Evolutionary conservation across 2,113 vertebrate genomes (phyloP).

Genomic region (Nycticorax nycticorax): DNA sequence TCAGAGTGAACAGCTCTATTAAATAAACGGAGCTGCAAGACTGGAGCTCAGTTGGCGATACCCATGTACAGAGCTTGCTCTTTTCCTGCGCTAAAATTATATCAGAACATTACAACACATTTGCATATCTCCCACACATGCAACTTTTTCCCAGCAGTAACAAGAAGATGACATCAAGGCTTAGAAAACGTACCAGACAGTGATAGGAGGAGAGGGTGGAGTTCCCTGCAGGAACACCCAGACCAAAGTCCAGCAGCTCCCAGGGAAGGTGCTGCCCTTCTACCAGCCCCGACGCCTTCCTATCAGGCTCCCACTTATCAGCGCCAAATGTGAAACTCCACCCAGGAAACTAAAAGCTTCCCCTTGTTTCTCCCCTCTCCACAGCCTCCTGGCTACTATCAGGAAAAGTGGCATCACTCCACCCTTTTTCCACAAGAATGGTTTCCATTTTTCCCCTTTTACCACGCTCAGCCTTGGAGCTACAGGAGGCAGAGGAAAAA

Average conservation of each 20-base stretch:
- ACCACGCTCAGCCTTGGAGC: not conserved
- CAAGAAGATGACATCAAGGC: not conserved
- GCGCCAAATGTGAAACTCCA: not conserved
- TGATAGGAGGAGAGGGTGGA: not conserved
- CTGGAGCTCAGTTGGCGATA: not conserved
- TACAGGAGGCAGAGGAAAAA: not conserved
- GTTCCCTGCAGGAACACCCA: constrained; percentile 11
- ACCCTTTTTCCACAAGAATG: not conserved
- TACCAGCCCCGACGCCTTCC: fast-evolving
- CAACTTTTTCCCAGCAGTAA: constrained; percentile 14
- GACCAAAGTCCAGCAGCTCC: constrained; percentile 14
- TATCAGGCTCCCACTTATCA: not conserved
- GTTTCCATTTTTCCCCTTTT: not conserved
- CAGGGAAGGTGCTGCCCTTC: not conserved
- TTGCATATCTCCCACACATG: constrained; percentile 42
- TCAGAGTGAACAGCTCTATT: not conserved
- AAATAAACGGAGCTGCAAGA: not conserved
- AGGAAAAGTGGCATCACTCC: not conserved
- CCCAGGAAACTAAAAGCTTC: constrained; percentile 21
- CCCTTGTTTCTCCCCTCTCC: not conserved
- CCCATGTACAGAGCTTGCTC: constrained; percentile 6
- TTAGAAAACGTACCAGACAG: not conserved
- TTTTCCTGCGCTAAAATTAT: constrained; percentile 47
- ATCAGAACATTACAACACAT: constrained; percentile 15
- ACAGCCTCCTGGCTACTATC: not conserved